Conservation (phyloP, 2,797 vertebrate species). For the Chelidonichthys spinosus region DNA sequence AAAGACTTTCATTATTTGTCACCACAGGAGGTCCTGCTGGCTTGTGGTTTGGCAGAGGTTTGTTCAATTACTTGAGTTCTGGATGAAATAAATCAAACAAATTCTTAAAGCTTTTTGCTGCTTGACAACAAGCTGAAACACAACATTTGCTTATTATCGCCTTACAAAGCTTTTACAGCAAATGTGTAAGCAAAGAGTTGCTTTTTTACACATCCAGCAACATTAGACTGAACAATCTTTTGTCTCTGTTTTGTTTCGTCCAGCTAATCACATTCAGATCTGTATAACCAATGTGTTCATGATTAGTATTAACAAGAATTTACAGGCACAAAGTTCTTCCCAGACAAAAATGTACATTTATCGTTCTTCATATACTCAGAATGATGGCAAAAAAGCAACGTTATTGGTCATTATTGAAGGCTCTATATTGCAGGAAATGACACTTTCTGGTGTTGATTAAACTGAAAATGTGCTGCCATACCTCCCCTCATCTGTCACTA, state of each 20-base stretch:
- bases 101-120: neutral
- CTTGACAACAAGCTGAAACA: neutral
- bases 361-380: no score
- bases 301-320: no score
- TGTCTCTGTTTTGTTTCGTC: neutral
- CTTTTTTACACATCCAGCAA: neutral
- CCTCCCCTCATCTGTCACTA: no score
- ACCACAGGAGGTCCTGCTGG: slow-evolving; percentile 18
- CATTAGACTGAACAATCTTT: neutral
- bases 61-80: neutral
- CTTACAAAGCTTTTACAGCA: neutral
- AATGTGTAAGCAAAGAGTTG: neutral
- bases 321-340: no score
- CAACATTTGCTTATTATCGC: neutral
- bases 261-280: neutral
- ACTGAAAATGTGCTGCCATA: no score
- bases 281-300: neutral
- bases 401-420: no score
- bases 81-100: neutral
- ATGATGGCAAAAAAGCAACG: no score
- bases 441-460: no score
- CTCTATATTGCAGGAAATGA: no score
- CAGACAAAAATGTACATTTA: no score
- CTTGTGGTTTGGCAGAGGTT: neutral
- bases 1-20: neutral